These are phyloP conservation scores for Ferdinandea cuprea DNA, from an alignment of 2,888 invertebrate species.

Conservation along the genomic window DNA sequence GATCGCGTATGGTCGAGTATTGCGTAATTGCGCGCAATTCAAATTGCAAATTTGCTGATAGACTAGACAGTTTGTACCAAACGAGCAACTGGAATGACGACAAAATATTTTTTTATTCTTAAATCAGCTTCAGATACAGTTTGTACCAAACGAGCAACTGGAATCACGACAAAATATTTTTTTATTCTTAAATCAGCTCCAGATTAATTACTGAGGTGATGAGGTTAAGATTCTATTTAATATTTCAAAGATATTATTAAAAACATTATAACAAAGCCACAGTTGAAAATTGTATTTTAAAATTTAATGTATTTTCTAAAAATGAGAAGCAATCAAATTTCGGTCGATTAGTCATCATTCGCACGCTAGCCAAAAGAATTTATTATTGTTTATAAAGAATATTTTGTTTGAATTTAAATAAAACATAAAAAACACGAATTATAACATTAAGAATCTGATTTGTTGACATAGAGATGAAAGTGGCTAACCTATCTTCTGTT, in stretches of 20 bases:
- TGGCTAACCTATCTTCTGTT: background rate
- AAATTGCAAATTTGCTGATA: background rate
- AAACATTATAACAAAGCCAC: too few species aligned
- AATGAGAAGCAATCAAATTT: constrained; percentile 15
- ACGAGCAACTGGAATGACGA: constrained; percentile 15
- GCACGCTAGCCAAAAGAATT: background rate
- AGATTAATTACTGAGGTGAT: too few species aligned
- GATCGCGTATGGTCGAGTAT: background rate
- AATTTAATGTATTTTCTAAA: constrained; percentile 16
- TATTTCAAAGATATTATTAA: too few species aligned
- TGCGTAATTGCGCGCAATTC: constrained; percentile 27
- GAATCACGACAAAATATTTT: constrained; percentile 4
- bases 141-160: background rate
- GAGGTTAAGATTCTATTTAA: too few species aligned
- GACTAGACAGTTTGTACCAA: background rate
- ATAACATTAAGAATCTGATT: background rate
- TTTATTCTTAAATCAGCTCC: too few species aligned
- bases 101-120: background rate
- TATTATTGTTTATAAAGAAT: constrained; percentile 2
- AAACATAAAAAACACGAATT: constrained; percentile 7
- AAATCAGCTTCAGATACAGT: too few species aligned
- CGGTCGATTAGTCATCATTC: constrained; percentile 12
- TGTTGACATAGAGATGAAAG: background rate
- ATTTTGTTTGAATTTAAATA: constrained; percentile 2
- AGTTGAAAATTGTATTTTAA: too few species aligned